Percentiles rank a stretch among this genome's conserved stretches.
phyloP scores from a whole-genome alignment of 2,888 invertebrate species.

The Dioctria linearis region DNA sequence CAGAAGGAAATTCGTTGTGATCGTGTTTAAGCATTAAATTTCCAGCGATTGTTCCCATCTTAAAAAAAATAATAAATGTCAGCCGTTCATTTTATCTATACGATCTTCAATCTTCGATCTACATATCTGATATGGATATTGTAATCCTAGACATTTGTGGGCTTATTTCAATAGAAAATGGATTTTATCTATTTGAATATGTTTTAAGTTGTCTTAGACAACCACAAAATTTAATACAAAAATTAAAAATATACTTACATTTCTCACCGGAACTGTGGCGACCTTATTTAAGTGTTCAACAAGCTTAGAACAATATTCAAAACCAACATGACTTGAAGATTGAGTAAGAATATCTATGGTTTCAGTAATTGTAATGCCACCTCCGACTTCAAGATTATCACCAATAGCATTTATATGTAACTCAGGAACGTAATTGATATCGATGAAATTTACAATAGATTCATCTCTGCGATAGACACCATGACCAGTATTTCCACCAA shows the following conservation, averaged over 20 bases:
- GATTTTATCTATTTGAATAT: too few species aligned
- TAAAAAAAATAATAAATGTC: slow-evolving; percentile 19
- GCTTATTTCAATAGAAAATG: too few species aligned
- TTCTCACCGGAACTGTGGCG: slow-evolving; percentile 76
- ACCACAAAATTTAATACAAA: too few species aligned
- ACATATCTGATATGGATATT: too few species aligned
- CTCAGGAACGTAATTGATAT: slow-evolving; percentile 76
- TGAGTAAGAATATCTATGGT: slow-evolving; percentile 70
- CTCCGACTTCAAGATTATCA: slow-evolving; percentile 60
- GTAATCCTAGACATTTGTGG: too few species aligned
- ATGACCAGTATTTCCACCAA: slow-evolving; percentile 83
- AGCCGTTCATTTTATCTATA: neutral
- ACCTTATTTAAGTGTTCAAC: slow-evolving; percentile 73
- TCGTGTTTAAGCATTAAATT: slow-evolving; percentile 80
- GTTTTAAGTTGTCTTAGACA: too few species aligned
- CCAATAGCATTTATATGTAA: slow-evolving; percentile 72
- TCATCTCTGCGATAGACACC: slow-evolving; percentile 73
- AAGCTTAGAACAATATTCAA: slow-evolving; percentile 72
- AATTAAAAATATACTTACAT: slow-evolving; percentile 69
- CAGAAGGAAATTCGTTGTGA: slow-evolving; percentile 80
- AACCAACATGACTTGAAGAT: slow-evolving; percentile 68
- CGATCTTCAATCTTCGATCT: too few species aligned
- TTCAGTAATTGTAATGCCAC: slow-evolving; percentile 72
- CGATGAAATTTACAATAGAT: slow-evolving; percentile 74
- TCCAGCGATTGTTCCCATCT: slow-evolving; percentile 80